phyloP scores from a whole-genome alignment of 2,113 vertebrate species.

The Noctilio leporinus region DNA sequence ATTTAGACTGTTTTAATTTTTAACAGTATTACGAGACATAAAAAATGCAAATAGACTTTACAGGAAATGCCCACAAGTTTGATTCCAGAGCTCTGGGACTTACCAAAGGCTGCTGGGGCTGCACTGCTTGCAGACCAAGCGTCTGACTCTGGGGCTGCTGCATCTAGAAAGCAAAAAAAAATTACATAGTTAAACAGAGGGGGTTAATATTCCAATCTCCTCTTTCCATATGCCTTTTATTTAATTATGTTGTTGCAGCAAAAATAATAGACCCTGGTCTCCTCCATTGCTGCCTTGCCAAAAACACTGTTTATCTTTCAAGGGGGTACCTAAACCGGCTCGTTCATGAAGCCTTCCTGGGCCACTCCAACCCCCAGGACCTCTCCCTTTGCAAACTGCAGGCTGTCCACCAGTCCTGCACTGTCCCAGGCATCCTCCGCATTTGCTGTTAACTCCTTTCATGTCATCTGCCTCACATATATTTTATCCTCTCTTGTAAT shows the following conservation, averaged over 20 bases:
- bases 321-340: background rate
- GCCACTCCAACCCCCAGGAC: accelerated
- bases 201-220: background rate
- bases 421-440: background rate
- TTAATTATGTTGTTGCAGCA: background rate
- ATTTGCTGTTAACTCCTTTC: background rate
- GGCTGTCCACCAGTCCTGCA: too few species aligned
- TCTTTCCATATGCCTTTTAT: background rate
- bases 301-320: background rate
- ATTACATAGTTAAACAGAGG: background rate
- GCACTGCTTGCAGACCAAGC: too few species aligned
- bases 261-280: background rate
- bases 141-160: slow-evolving; percentile 63
- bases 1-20: background rate
- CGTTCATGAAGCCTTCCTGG: background rate
- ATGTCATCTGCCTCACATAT: background rate
- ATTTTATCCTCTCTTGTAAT: too few species aligned
- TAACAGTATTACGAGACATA: background rate
- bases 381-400: accelerated
- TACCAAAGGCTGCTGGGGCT: slow-evolving; percentile 81
- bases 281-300: background rate
- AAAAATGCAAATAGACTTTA: background rate
- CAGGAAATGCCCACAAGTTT: background rate
- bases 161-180: slow-evolving; percentile 46
- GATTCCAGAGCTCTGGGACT: slow-evolving; percentile 28